These are phyloP conservation scores for Uria lomvia DNA, from an alignment of 2,113 vertebrate species.

Conservation along the genomic window DNA sequence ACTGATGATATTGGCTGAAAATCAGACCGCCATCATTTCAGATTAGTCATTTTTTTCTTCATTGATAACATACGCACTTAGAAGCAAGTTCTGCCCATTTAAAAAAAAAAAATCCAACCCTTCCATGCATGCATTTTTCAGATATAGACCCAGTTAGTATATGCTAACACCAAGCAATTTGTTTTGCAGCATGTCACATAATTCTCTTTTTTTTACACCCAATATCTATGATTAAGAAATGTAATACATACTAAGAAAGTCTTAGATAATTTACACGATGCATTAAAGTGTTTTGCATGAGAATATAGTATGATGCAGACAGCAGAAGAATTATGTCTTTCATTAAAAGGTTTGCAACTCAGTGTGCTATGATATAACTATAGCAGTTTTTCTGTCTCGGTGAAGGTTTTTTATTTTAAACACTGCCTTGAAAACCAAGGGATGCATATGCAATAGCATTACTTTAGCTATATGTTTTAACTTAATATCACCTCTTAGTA, in stretches of 20 bases:
- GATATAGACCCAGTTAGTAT: constrained; percentile 30
- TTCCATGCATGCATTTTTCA: constrained; percentile 20
- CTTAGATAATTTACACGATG: constrained; percentile 72
- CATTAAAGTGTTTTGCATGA: constrained; percentile 82
- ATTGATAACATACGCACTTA: constrained; percentile 15
- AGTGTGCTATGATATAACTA: constrained; percentile 73
- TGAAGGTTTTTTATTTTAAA: constrained; percentile 75
- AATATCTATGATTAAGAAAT: constrained; percentile 76
- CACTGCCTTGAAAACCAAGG: constrained; percentile 64
- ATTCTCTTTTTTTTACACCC: constrained; percentile 57
- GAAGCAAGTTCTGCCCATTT: not conserved
- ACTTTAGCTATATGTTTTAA: constrained; percentile 68
- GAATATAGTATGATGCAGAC: constrained; percentile 76
- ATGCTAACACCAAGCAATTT: constrained; percentile 49
- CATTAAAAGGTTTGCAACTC: constrained; percentile 80
- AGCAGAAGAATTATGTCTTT: constrained; percentile 78
- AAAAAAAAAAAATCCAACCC: not conserved
- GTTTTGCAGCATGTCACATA: constrained; percentile 62
- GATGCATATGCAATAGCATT: constrained; percentile 60
- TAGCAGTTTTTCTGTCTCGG: constrained; percentile 76
- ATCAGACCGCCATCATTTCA: constrained; percentile 7
- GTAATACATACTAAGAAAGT: constrained; percentile 75
- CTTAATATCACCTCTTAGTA: constrained; percentile 69
- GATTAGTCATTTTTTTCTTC: constrained; percentile 25
- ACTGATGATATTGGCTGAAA: constrained; percentile 21